A percentile compares a stretch with the other conserved stretches of the same genome.
These are phyloP conservation scores for Athrips mouffetella DNA, from an alignment of 2,888 invertebrate species.

Conservation along the genomic window DNA sequence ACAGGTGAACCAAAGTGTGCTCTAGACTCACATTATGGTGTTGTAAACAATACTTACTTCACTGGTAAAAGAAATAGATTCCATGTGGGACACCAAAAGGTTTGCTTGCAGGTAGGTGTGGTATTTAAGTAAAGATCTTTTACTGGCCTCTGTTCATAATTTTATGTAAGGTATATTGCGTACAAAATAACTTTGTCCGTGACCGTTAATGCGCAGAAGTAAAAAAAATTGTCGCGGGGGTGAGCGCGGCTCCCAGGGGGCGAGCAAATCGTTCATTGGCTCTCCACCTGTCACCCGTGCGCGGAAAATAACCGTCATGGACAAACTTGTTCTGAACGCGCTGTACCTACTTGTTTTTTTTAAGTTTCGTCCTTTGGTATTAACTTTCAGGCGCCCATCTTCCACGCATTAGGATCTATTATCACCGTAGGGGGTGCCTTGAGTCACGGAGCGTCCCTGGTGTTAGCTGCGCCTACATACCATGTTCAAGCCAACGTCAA, in stretches of 20 bases:
- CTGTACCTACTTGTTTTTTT: background rate
- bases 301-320: too few relatives aligned
- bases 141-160: too few relatives aligned
- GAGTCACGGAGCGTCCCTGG: conserved; percentile 79
- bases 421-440: conserved; percentile 79
- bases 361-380: background rate
- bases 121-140: background rate
- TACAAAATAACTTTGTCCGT: too few relatives aligned
- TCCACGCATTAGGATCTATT: conserved; percentile 90
- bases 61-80: conserved; percentile 76
- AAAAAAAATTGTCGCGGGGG: too few relatives aligned
- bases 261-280: too few relatives aligned
- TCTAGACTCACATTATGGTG: conserved; percentile 83
- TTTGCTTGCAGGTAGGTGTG: conserved; percentile 77
- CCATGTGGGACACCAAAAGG: conserved; percentile 64
- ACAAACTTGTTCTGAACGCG: too few relatives aligned
- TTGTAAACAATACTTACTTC: conserved; percentile 87
- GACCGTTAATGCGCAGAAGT: too few relatives aligned
- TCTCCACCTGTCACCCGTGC: too few relatives aligned
- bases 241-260: too few relatives aligned
- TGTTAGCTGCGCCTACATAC: conserved; percentile 80
- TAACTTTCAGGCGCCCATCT: conserved; percentile 82
- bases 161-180: too few relatives aligned
- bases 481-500: conserved; percentile 79
- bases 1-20: conserved; percentile 88